Evolutionary conservation across 2,888 invertebrate species (phyloP), one percentile per base, ranked within the genome.

Genomic region (Drosophila prolongata): DNA sequence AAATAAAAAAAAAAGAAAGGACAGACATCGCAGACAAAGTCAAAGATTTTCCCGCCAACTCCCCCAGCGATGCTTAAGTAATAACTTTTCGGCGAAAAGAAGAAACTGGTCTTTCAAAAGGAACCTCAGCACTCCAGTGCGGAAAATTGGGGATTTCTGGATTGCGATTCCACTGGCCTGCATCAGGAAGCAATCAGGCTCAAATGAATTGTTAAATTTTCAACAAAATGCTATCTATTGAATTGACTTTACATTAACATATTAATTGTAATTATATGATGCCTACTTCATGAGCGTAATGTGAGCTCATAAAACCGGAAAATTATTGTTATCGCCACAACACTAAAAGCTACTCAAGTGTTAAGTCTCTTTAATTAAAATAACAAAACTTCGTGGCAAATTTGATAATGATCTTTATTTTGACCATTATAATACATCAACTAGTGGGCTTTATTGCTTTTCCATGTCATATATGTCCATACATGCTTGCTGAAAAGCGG

Each of bases 21-120:
- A 16, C 30, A 59, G 60, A 54, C 24, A 38, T 14, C 27, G n/a
- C 11, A 14, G 42, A 42, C 65, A 71, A 72, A 73, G 73, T 67
- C 72, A 78, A 75, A 71, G 67, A 81, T 68, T 69, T 75, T 30
- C 42, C 34, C 55, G 54, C 66, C 61, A 70, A 62, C 69, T 77
- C 55, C 77, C 80, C 64, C 56, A 68, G 75, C 67, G 55, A 52
- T 67, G 74, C 74, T 76, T 79, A 70, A 73, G 60, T 76, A 68
- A 73, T 65, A 71, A 70, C 69, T 78, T 68, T 47, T 61, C 69
- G 53, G 55, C 52, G 68, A 30, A 43, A 59, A 38, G 27, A 61
- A 58, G 57, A 61, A 43, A 61, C 62, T 66, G 62, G 46, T 6
- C 19, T 16, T 49, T 49, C 37, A 49, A 38, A 16, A 27, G 54